Evolutionary conservation across 2,888 invertebrate species (phyloP).

Genomic region (Elegia similella): DNA sequence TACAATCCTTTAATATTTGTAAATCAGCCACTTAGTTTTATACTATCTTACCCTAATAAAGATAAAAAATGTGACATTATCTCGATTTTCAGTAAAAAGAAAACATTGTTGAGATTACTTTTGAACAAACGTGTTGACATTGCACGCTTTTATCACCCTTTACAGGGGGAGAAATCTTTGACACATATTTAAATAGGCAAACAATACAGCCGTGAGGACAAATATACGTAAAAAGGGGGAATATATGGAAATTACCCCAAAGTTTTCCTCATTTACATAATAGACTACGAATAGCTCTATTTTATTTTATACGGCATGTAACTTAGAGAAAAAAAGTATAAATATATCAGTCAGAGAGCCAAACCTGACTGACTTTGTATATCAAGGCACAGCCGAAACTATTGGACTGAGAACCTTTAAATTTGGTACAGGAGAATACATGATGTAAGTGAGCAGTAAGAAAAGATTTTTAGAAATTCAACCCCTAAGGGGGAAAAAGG

Average conservation of each 20-base stretch:
- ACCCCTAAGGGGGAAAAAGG: no score
- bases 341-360: no score
- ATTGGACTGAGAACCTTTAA: no score
- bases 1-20: no score
- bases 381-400: no score
- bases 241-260: conserved; percentile 20
- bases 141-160: conserved; percentile 78
- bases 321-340: no score
- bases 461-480: no score
- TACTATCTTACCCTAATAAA: not conserved
- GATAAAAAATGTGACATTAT: conserved; percentile 1
- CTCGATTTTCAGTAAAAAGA: conserved; percentile 29
- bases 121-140: conserved; percentile 71
- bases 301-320: no score
- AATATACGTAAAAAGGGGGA: conserved; percentile 54
- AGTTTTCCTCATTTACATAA: conserved; percentile 13
- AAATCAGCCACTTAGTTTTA: not conserved
- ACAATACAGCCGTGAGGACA: conserved; percentile 60
- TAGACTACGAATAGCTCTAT: no score
- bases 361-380: no score
- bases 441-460: no score
- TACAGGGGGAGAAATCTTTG: conserved; percentile 70
- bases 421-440: no score
- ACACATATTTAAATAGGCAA: conserved; percentile 79
- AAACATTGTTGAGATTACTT: conserved; percentile 72